A percentile compares a stretch with the other conserved stretches of the same genome.
Evolutionary conservation across 2,113 vertebrate species (phyloP).

Genomic region (human): GRCh38 chr3:8835001-8835500

Average conservation of each 20-base stretch:
- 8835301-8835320: not conserved
- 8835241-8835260: not conserved
- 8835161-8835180: not conserved
- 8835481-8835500: not conserved
- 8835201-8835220: not conserved
- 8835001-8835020: not conserved
- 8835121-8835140: not conserved
- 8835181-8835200: not conserved
- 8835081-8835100: not conserved
- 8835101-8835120: not conserved
- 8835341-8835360: not conserved
- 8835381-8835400: not conserved
- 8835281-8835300: not conserved
- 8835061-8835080: not conserved
- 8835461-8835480: slow-evolving; percentile 31
- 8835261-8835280: rapidly evolving
- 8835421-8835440: not conserved
- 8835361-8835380: not conserved
- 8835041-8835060: not conserved
- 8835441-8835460: not conserved
- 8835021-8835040: not conserved
- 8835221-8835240: not conserved
- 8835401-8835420: not conserved
- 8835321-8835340: not conserved
- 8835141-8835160: not conserved